A percentile compares a stretch with the other conserved stretches of the same genome.
phyloP scores from a whole-genome alignment of 2,113 vertebrate genomes.

The Oophaga pumilio region DNA sequence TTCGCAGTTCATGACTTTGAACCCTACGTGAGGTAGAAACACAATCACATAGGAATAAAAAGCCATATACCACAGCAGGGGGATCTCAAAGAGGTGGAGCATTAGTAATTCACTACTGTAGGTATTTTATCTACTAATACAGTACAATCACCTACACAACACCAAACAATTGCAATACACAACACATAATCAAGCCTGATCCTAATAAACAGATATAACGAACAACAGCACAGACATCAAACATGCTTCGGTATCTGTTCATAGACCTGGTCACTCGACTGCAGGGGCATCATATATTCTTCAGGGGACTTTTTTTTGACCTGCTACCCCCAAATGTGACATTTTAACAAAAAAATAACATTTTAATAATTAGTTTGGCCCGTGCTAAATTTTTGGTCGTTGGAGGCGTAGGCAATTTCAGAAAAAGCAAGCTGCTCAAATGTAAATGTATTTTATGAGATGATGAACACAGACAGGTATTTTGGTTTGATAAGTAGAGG shows the following conservation, averaged over 20 bases:
- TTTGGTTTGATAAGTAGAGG: too few species aligned
- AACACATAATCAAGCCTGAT: not conserved
- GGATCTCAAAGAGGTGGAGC: conserved; percentile 59
- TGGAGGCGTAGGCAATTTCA: too few species aligned
- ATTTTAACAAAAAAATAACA: too few species aligned
- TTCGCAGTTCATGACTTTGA: conserved; percentile 98
- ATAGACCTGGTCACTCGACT: not conserved
- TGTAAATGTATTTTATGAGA: too few species aligned
- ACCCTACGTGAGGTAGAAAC: conserved; percentile 95
- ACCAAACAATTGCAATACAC: not conserved
- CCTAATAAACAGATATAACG: not conserved
- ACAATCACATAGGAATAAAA: conserved; percentile 99
- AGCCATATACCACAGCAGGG: conserved; percentile 98
- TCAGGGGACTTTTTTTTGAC: not conserved
- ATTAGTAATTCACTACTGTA: not conserved
- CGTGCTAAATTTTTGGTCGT: too few species aligned
- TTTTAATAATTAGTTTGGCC: too few species aligned
- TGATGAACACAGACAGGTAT: too few species aligned
- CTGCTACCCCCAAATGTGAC: not conserved
- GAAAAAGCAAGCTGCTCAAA: too few species aligned
- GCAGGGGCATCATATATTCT: not conserved
- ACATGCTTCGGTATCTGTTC: not conserved
- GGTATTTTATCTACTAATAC: not conserved
- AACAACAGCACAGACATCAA: not conserved
- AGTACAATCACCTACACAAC: not conserved